A percentile compares a stretch with the other conserved stretches of the same genome.
Conservation (phyloP, 2,113 vertebrate genomes). For the Austrofundulus limnaeus region DNA sequence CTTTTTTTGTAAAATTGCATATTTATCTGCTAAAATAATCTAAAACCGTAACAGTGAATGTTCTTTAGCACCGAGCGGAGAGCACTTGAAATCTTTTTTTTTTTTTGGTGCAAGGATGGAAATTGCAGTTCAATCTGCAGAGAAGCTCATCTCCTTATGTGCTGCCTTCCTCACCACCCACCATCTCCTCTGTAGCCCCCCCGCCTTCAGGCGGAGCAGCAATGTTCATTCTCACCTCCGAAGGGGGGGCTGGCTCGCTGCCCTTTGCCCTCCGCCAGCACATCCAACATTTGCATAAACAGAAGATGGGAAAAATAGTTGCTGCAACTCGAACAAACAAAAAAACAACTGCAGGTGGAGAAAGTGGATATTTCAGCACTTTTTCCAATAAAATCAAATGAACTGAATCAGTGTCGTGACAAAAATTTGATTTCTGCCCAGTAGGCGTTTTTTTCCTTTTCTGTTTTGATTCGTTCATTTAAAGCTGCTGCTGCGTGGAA, state of each 20-base stretch:
- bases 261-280: slow-evolving; percentile 44
- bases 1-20: slow-evolving; percentile 3
- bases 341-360: slow-evolving; percentile 18
- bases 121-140: slow-evolving; percentile 26
- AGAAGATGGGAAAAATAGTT: slow-evolving; percentile 35
- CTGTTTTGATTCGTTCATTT: too few relatives aligned
- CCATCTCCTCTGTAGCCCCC: slow-evolving; percentile 45
- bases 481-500: too few relatives aligned
- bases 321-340: slow-evolving; percentile 1
- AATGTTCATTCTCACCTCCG: slow-evolving; percentile 71
- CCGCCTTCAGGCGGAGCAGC: slow-evolving; percentile 26
- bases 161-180: slow-evolving; percentile 57
- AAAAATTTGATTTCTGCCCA: too few relatives aligned
- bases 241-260: slow-evolving; percentile 55
- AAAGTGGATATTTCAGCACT: neutral
- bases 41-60: slow-evolving; percentile 5
- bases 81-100: slow-evolving; percentile 10
- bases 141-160: slow-evolving; percentile 44
- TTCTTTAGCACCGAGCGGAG: slow-evolving; percentile 3
- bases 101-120: slow-evolving; percentile 3
- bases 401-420: neutral
- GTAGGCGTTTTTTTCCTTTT: too few relatives aligned
- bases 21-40: slow-evolving; percentile 5
- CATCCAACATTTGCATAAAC: slow-evolving; percentile 60
- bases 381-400: neutral